phyloP scores from a whole-genome alignment of 2,888 invertebrate genomes.

The Plemyria rubiginata region DNA sequence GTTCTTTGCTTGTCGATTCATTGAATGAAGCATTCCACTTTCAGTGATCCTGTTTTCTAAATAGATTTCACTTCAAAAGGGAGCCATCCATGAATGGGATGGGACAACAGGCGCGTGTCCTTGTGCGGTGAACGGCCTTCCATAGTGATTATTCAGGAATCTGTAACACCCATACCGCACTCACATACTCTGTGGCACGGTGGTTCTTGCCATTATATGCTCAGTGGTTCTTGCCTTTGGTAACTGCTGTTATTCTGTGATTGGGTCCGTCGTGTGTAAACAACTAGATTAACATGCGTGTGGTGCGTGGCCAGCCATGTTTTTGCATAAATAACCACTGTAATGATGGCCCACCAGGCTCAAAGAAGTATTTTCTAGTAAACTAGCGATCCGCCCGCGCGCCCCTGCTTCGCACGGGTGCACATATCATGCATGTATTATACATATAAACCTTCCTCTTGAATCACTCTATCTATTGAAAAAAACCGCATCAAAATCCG shows the following conservation, averaged over 20 bases:
- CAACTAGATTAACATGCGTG: conserved; percentile 4
- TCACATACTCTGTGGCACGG: conserved; percentile 2
- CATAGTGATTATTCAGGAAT: conserved; percentile 32
- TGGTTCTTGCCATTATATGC: conserved; percentile 1
- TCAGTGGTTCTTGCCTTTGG: background rate
- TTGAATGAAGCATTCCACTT: background rate
- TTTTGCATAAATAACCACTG: conserved; percentile 3
- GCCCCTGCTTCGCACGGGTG: too few relatives aligned
- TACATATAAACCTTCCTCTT: too few relatives aligned
- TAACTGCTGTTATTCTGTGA: conserved; percentile 1
- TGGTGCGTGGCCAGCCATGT: conserved; percentile 10
- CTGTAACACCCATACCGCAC: conserved; percentile 23
- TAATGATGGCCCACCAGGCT: background rate
- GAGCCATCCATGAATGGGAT: conserved; percentile 56
- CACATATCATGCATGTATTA: too few relatives aligned
- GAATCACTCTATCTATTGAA: too few relatives aligned
- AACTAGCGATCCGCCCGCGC: too few relatives aligned
- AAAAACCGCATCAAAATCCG: too few relatives aligned
- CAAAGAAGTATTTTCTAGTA: background rate
- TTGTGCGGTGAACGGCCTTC: conserved; percentile 43
- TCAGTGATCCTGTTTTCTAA: conserved; percentile 11
- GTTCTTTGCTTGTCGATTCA: background rate
- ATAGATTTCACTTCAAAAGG: conserved; percentile 33
- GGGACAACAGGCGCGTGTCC: conserved; percentile 54
- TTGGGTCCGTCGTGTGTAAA: conserved; percentile 3